Percentiles rank a stretch among this genome's conserved stretches.
Conservation (phyloP, 2,888 invertebrate species). For the Dicycla oo region DNA sequence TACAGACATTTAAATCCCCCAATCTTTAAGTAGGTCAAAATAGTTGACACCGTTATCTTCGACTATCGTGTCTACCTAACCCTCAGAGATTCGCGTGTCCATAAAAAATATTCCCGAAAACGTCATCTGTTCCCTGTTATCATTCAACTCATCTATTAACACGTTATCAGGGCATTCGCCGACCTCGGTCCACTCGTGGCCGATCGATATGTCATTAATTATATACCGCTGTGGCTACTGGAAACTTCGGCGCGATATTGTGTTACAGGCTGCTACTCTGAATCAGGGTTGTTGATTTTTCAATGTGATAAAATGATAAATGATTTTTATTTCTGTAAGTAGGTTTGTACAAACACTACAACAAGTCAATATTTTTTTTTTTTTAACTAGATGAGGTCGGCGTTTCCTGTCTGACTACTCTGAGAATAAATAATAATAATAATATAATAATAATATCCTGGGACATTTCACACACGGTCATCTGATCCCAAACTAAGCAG, state of each 20-base stretch:
- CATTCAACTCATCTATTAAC: conserved; percentile 41
- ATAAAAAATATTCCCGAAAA: conserved; percentile 30
- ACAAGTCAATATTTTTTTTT: too few species aligned
- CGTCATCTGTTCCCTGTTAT: conserved; percentile 46
- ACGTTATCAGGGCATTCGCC: conserved; percentile 57
- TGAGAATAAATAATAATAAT: too few species aligned
- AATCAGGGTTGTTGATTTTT: conserved; percentile 24
- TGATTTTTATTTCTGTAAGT: too few species aligned
- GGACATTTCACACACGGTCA: too few species aligned
- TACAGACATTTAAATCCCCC: neutral
- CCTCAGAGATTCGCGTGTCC: neutral
- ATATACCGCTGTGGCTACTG: conserved; percentile 53
- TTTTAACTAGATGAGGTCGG: too few species aligned
- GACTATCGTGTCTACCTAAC: neutral
- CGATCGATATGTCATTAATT: conserved; percentile 65
- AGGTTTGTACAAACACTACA: too few species aligned
- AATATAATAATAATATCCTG: too few species aligned
- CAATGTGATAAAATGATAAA: too few species aligned
- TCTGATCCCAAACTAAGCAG: too few species aligned
- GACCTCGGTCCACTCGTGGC: conserved; percentile 60
- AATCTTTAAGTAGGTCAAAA: neutral
- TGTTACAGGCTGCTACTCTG: conserved; percentile 19
- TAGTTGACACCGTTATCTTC: neutral
- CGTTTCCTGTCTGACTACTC: too few species aligned
- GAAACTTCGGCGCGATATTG: conserved; percentile 40